phyloP scores from a whole-genome alignment of 2,113 vertebrate species.

The Electrona antarctica region DNA sequence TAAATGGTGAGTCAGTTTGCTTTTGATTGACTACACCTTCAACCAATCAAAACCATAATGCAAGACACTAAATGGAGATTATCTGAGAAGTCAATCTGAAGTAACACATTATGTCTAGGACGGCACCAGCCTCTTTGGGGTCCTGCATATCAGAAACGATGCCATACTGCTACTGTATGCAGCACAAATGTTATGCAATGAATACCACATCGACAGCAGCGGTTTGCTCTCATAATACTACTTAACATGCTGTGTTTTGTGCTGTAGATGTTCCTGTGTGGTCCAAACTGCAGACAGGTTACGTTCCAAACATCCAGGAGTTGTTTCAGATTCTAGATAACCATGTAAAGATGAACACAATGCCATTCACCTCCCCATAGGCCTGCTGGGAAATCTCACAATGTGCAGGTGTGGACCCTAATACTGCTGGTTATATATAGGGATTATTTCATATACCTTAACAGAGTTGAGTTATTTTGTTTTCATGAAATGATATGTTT shows the following conservation, averaged over 20 bases:
- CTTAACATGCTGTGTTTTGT: not conserved
- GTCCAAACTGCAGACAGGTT: constrained; percentile 82
- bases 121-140: too few relatives aligned
- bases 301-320: constrained; percentile 81
- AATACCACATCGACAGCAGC: too few relatives aligned
- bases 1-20: constrained; percentile 67
- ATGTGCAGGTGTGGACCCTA: constrained; percentile 45
- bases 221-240: too few relatives aligned
- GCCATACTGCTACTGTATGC: too few relatives aligned
- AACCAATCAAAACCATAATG: too few relatives aligned
- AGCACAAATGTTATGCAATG: too few relatives aligned
- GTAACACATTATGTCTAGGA: too few relatives aligned
- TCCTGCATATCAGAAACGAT: too few relatives aligned
- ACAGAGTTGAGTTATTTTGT: not conserved
- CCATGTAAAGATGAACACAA: constrained; percentile 78
- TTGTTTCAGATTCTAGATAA: constrained; percentile 80
- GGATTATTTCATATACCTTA: not conserved
- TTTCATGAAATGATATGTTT: not conserved
- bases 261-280: constrained; percentile 78
- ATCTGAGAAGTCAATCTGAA: too few relatives aligned
- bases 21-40: too few relatives aligned
- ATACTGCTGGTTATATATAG: not conserved
- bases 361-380: constrained; percentile 68
- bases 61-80: too few relatives aligned
- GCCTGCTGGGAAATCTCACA: constrained; percentile 28